A percentile compares a stretch with the other conserved stretches of the same genome.
phyloP scores from a whole-genome alignment of 2,888 invertebrate genomes.

The Parnassius apollo region DNA sequence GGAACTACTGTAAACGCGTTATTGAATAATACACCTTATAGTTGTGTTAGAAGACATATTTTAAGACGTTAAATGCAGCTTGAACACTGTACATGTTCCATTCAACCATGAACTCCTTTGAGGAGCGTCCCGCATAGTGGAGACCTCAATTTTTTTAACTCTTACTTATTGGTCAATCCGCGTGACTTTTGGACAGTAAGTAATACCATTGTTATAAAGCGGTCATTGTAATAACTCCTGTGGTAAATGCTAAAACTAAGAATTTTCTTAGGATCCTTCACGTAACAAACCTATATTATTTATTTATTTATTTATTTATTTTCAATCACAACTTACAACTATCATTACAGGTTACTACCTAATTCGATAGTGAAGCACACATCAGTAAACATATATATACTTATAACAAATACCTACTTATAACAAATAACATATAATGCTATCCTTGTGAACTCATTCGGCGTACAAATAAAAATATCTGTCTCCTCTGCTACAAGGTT shows the following conservation, averaged over 20 bases:
- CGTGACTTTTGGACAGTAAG: slow-evolving; percentile 71
- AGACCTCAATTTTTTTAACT: slow-evolving; percentile 79
- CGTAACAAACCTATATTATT: background rate
- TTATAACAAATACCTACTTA: too few species aligned
- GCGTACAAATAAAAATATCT: too few species aligned
- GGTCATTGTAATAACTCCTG: slow-evolving; percentile 46
- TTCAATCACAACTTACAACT: too few species aligned
- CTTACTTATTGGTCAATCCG: slow-evolving; percentile 77
- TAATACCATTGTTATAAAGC: slow-evolving; percentile 56
- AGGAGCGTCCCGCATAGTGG: slow-evolving; percentile 72
- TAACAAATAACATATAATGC: too few species aligned
- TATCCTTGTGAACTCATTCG: too few species aligned
- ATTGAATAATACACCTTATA: slow-evolving; percentile 56
- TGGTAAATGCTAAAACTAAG: background rate
- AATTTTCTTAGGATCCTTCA: background rate
- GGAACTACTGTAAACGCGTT: slow-evolving; percentile 56
- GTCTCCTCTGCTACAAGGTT: too few species aligned
- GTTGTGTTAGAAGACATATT: slow-evolving; percentile 45
- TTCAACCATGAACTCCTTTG: slow-evolving; percentile 80
- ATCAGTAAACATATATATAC: too few species aligned
- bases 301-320: too few species aligned
- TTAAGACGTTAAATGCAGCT: slow-evolving; percentile 42
- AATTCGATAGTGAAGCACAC: too few species aligned
- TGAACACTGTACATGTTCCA: slow-evolving; percentile 70
- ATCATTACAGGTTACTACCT: too few species aligned